These are phyloP conservation scores for Heliothis peltigera DNA, from an alignment of 2,888 invertebrate genomes.

Conservation along the genomic window DNA sequence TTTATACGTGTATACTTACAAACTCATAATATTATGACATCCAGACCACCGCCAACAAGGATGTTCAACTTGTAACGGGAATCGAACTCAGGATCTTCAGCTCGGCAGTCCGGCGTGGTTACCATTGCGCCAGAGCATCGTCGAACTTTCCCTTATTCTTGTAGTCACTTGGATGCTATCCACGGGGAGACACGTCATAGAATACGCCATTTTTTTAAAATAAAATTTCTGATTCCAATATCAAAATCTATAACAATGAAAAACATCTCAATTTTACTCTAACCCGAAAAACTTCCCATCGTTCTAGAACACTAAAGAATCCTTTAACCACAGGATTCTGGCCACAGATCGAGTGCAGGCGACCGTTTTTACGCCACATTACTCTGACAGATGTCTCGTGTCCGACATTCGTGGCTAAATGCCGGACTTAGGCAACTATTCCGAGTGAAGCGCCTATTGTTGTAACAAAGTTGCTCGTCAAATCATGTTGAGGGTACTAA, in stretches of 20 bases:
- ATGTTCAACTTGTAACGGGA: no score
- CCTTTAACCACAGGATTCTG: conserved; percentile 10
- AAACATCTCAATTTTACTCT: neutral
- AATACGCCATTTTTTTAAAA: no score
- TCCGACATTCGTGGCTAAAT: conserved; percentile 27
- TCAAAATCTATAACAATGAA: neutral
- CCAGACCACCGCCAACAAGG: no score
- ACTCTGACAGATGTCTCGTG: conserved; percentile 29
- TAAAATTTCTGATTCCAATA: no score
- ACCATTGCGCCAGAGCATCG: no score
- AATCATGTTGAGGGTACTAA: neutral
- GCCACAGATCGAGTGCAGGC: conserved; percentile 25
- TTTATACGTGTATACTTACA: no score
- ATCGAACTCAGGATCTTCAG: no score
- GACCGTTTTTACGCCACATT: conserved; percentile 51
- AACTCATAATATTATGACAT: no score
- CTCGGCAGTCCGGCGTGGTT: no score
- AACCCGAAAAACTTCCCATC: neutral
- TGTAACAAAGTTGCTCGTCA: neutral
- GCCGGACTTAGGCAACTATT: conserved; percentile 8
- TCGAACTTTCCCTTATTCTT: no score
- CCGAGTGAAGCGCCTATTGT: conserved; percentile 19
- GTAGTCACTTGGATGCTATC: no score
- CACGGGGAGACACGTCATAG: no score
- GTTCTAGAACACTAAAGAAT: conserved; percentile 19